Evolutionary conservation across 1,140 invertebrate genomes (phyloP).

Genomic region (Ceratitis capitata): DNA sequence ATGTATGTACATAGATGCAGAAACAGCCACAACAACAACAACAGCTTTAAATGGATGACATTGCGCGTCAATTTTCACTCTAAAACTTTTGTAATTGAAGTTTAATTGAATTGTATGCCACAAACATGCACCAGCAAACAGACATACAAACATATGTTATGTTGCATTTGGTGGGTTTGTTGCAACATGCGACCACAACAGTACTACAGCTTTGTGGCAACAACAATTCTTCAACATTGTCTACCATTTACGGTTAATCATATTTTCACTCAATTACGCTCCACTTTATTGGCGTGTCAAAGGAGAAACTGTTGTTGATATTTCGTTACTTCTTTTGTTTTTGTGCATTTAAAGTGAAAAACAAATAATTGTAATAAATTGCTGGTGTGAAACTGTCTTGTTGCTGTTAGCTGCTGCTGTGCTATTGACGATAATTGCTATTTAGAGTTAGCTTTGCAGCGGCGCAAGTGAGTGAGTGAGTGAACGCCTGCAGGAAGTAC

Average conservation of each 20-base stretch:
- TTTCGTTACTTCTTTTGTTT: not conserved
- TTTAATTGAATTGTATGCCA: slow-evolving; percentile 34
- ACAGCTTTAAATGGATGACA: not conserved
- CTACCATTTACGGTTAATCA: not conserved
- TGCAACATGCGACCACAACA: not conserved
- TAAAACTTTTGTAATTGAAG: not conserved
- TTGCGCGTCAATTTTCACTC: not conserved
- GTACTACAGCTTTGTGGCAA: not conserved
- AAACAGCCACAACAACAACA: not conserved
- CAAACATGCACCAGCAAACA: not conserved
- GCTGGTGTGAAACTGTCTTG: not conserved
- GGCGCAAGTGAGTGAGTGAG: not conserved
- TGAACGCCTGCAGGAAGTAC: not conserved
- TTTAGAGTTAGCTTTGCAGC: not conserved
- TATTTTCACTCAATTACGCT: slow-evolving; percentile 29
- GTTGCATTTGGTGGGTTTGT: not conserved
- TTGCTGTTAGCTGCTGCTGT: not conserved
- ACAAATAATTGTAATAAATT: not conserved
- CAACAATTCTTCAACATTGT: slow-evolving; percentile 3
- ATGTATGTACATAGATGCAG: not conserved
- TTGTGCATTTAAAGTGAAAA: too few species aligned
- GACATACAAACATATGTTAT: not conserved
- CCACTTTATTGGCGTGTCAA: not conserved
- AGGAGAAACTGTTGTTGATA: slow-evolving; percentile 2
- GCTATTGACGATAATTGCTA: slow-evolving; percentile 4